Conservation (phyloP, 1,140 invertebrate species). For the Carcinoscorpius rotundicauda region DNA sequence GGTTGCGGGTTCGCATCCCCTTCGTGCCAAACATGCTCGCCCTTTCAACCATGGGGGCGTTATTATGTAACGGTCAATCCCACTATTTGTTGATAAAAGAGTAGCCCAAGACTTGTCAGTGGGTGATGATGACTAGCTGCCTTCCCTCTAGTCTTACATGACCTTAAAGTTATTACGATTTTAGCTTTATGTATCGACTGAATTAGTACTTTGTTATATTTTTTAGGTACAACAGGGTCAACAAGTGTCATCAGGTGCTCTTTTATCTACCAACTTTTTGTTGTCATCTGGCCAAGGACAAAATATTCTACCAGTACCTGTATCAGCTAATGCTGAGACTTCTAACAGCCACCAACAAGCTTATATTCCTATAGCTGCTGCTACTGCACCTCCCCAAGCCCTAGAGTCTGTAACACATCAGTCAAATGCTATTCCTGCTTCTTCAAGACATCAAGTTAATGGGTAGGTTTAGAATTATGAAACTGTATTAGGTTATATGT, state of each 20-base stretch:
- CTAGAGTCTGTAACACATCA: background rate
- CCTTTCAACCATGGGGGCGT: too few species aligned
- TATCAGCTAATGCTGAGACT: background rate
- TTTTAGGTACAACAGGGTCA: slow-evolving; percentile 21
- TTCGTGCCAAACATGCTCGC: too few species aligned
- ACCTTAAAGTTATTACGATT: too few species aligned
- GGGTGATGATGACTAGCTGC: too few species aligned
- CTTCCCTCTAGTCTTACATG: too few species aligned
- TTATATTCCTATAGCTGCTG: background rate
- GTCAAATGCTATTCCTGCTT: background rate
- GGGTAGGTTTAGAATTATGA: background rate
- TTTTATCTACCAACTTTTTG: slow-evolving; percentile 6
- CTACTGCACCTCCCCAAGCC: background rate
- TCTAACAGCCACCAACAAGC: background rate
- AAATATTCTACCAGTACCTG: background rate
- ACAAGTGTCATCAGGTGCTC: slow-evolving; percentile 15
- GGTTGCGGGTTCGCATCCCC: too few species aligned
- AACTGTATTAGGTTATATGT: too few species aligned
- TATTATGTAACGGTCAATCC: too few species aligned
- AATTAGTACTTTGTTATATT: slow-evolving; percentile 5
- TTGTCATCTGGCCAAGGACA: background rate
- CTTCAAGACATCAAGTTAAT: slow-evolving; percentile 1
- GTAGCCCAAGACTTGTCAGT: too few species aligned
- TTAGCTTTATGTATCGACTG: too few species aligned
- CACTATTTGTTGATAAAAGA: too few species aligned